Percentiles rank a stretch among this genome's conserved stretches.
phyloP scores from a whole-genome alignment of 92 coral and sea anemone genomes.

The Epizoanthus ramosus region DNA sequence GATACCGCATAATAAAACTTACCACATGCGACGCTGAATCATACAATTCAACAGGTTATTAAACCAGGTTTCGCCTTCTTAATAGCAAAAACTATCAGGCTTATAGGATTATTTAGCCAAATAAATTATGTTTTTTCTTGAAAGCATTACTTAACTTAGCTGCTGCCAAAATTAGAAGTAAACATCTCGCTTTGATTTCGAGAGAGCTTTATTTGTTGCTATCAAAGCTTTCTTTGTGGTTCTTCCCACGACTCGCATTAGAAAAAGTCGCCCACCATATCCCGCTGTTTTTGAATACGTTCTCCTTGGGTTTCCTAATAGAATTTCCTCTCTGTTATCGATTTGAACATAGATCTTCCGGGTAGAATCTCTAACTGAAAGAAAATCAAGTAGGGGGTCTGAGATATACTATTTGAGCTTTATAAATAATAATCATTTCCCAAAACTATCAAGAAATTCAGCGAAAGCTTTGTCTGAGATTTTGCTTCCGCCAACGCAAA shows the following conservation, averaged over 20 bases:
- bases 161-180: neutral
- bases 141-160: neutral
- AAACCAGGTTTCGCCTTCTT: neutral
- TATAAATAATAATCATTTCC: conserved; percentile 4
- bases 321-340: conserved; percentile 9
- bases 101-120: neutral
- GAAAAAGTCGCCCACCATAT: neutral
- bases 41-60: conserved; percentile 5
- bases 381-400: neutral
- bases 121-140: neutral
- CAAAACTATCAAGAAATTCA: neutral
- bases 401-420: neutral
- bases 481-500: neutral
- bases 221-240: conserved; percentile 7
- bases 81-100: neutral
- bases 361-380: conserved; percentile 3
- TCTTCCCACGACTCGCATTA: neutral
- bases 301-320: neutral
- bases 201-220: neutral
- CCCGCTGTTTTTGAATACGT: neutral
- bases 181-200: neutral
- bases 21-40: neutral
- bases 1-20: neutral
- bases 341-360: conserved; percentile 14
- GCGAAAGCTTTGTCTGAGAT: neutral